Base-by-base conservation (phyloP, 2,797 vertebrate genomes). In the Scolopax rusticola region DNA sequence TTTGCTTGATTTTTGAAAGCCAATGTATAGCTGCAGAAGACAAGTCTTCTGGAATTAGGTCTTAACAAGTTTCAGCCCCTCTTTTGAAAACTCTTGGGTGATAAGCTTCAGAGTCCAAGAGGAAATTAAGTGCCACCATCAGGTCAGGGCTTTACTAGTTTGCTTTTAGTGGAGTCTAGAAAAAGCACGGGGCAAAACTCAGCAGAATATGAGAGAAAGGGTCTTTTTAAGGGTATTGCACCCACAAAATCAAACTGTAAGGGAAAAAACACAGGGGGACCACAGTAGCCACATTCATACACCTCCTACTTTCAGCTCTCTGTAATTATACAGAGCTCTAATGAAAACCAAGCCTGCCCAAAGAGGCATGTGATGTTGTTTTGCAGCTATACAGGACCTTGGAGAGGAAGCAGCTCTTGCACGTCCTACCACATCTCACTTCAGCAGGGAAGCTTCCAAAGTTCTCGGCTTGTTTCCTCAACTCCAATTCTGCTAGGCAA, bases 301-400 rank as follows among this genome's bases (percentile, higher is more conserved):
- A 54, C 15, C 36, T 63, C 30, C 68, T 47, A 15, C 59, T 87
- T 84, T 36, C 51, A 76, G 41, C 36, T 71, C 59, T 36, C 59
- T 36, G 28, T 15, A 59, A 24, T 2, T 27, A 21, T 54, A 38
- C 30, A 85, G 64, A 84, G 48, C 69, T 67, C 33, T 43, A 67
- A 57, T 1, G 33, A 61, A 89, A 50, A 67, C 25, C 23, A 68
- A 86, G 61, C n/a, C 73, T 81, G 77, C 70, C 77, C 92, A 65
- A 78, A 87, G 68, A 82, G 47, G 41, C 87, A 89, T 14, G 53
- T 73, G 86, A 93, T 87, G 74, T 48, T 94, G 53, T 94, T 95
- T 80, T 92, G 79, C 82, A 94, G 77, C 73, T 69, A 68, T 33
- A 75, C n/a, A 77, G 75, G 78, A 73, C 54, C 48, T 59, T 70